Conservation (phyloP, 2,113 vertebrate genomes). For the Ciconia boyciana region DNA sequence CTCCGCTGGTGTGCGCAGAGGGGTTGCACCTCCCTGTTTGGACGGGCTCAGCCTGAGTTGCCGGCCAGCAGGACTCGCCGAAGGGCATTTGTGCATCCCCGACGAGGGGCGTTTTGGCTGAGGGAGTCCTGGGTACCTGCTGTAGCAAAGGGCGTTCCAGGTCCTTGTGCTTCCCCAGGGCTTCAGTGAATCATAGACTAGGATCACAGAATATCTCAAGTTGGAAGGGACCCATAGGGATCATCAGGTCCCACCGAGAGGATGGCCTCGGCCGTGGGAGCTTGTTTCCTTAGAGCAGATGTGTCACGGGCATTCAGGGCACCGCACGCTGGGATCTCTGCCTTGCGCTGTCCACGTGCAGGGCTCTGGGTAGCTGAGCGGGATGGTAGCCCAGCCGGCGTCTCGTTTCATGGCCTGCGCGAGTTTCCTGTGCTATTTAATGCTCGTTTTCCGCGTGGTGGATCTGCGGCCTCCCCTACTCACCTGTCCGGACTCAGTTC, state of each 20-base stretch:
- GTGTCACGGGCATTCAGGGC: fast-evolving
- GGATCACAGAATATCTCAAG: no score
- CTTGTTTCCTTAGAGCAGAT: neutral
- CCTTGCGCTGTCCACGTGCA: neutral
- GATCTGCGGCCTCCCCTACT: neutral
- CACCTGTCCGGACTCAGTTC: fast-evolving
- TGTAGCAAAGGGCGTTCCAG: neutral
- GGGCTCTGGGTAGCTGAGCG: neutral
- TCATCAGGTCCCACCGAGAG: neutral
- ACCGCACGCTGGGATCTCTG: fast-evolving
- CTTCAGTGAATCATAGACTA: neutral
- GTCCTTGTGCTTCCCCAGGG: neutral
- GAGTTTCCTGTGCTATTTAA: neutral
- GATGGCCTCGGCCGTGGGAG: neutral
- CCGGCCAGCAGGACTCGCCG: neutral
- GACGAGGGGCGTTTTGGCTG: neutral
- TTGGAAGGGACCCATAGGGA: neutral
- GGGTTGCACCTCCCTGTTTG: no score
- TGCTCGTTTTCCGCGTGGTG: neutral
- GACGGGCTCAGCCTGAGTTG: neutral
- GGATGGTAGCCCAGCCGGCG: neutral
- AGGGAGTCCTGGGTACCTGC: neutral
- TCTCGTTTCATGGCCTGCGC: neutral
- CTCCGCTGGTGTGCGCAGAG: neutral
- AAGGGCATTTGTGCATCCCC: neutral